These are phyloP conservation scores for Drosophila kuntzei DNA, from an alignment of 2,888 invertebrate species.

Conservation along the genomic window DNA sequence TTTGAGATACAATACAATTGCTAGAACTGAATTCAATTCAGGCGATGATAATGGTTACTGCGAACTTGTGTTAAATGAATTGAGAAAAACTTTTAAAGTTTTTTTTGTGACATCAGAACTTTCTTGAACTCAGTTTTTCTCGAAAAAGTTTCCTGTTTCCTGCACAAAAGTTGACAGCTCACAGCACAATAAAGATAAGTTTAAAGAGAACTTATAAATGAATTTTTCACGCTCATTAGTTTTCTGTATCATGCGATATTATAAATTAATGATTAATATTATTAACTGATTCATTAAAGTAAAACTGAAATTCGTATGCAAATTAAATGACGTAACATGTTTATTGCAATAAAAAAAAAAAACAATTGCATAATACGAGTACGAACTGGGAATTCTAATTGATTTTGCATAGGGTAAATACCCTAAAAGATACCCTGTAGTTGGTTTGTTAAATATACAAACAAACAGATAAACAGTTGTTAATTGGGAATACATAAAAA, in stretches of 20 bases:
- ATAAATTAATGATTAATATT: neutral
- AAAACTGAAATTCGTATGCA: neutral
- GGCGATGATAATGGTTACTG: neutral
- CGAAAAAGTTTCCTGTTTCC: slow-evolving; percentile 5
- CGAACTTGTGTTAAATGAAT: slow-evolving; percentile 8
- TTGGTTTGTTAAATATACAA: neutral
- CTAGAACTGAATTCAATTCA: slow-evolving; percentile 1
- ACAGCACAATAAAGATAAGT: slow-evolving; percentile 21
- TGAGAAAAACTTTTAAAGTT: slow-evolving; percentile 3
- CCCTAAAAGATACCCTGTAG: neutral
- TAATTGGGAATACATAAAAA: too few species aligned
- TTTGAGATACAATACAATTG: slow-evolving; percentile 4
- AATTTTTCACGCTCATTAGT: neutral
- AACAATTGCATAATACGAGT: neutral
- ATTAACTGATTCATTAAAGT: slow-evolving; percentile 2
- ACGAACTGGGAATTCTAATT: neutral
- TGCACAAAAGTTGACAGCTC: slow-evolving; percentile 8
- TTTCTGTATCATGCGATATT: neutral
- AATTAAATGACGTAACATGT: neutral
- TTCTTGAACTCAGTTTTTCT: slow-evolving; percentile 18
- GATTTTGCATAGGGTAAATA: neutral
- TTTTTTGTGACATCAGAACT: slow-evolving; percentile 14
- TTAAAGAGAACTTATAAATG: slow-evolving; percentile 5
- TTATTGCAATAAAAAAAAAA: neutral
- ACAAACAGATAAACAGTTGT: neutral